Percentiles rank a stretch among this genome's conserved stretches.
These are phyloP conservation scores for Nothura maculosa DNA, from an alignment of 2,797 vertebrate species.

Conservation along the genomic window DNA sequence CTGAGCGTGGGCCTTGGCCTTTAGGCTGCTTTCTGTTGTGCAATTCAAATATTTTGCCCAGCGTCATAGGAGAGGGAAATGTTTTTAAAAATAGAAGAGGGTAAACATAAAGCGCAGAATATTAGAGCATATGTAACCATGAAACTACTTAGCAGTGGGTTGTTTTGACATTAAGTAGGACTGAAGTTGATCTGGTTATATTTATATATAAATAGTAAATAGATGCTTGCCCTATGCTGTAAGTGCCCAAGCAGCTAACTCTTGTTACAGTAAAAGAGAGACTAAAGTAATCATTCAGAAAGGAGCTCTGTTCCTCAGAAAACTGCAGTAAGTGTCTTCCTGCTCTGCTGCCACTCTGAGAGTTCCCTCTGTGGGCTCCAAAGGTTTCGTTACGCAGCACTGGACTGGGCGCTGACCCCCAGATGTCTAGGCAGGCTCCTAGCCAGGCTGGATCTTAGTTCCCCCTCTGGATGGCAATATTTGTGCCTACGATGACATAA, in stretches of 20 bases:
- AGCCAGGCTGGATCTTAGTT: not conserved
- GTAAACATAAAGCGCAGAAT: not conserved
- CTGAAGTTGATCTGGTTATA: slow-evolving; percentile 28
- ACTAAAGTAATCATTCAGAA: not conserved
- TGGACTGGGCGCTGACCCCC: not conserved
- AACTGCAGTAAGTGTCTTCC: not conserved
- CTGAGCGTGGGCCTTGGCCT: not conserved
- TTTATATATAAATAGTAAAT: slow-evolving; percentile 68
- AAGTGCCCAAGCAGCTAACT: slow-evolving; percentile 17
- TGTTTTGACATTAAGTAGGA: slow-evolving; percentile 18
- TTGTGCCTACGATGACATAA: not conserved
- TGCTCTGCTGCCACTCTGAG: not conserved
- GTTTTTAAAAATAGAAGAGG: slow-evolving; percentile 33
- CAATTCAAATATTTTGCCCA: not conserved
- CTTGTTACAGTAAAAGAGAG: slow-evolving; percentile 12
- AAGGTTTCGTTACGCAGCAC: not conserved
- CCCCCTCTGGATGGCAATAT: not conserved
- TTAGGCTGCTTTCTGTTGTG: not conserved
- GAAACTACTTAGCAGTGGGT: slow-evolving; percentile 22
- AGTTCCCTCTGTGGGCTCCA: not conserved
- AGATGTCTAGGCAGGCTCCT: not conserved
- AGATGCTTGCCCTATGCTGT: slow-evolving; percentile 18
- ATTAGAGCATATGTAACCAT: slow-evolving; percentile 6
- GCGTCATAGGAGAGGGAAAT: not conserved
- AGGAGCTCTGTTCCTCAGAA: slow-evolving; percentile 18